Evolutionary conservation across 64 coral and sea anemone species (phyloP), one percentile per base, ranked within the genome.

Genomic region (Dendronephthya gigantea): DNA sequence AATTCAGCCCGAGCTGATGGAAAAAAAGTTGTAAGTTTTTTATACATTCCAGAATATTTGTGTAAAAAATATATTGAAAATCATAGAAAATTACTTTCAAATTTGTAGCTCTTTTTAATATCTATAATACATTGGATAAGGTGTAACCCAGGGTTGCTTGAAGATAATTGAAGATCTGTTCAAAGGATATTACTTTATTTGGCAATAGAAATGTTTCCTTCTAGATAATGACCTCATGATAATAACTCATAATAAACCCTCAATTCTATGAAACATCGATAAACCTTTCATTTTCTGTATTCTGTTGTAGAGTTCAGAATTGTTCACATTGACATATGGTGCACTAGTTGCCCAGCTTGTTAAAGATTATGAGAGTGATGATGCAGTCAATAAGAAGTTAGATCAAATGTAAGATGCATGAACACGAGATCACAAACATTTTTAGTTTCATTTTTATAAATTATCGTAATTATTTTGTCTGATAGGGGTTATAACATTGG

Each of bases 401-500:
- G 90, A 92, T 82, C 92, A 96, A 92, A 96, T 96, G 91, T 96
- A 83, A 75, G 88, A 88, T 32, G 17, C 16, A n/a, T 52, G 50
- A 16, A 22, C 1, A 1, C 50, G 1, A 52, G 50, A 16, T 12
- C 50, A 52, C 50, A 16, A 12, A 1, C 13, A 12, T 52, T 52
- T 2, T 1, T 52, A 16, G 23, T 52, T 52, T 1, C 1, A 52
- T 22, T 62, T 5, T n/a, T 22, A n/a, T 27, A 6, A 62, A 27
- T n/a, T 7, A 62, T 23, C 25, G 19, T 62, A 23, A 62, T 22
- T 27, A 62, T 33, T 7, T 48, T 45, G 34, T 2, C 3, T 82
- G 82, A 25, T 70, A 97, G 94, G 94, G 94, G 94, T 29, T 93
- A 97, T 35, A 97, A 97, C 48, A 97, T 97, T 91, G 94, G 94